These are phyloP conservation scores for Rallus limicola DNA, from an alignment of 2,113 vertebrate genomes.

Conservation along the genomic window DNA sequence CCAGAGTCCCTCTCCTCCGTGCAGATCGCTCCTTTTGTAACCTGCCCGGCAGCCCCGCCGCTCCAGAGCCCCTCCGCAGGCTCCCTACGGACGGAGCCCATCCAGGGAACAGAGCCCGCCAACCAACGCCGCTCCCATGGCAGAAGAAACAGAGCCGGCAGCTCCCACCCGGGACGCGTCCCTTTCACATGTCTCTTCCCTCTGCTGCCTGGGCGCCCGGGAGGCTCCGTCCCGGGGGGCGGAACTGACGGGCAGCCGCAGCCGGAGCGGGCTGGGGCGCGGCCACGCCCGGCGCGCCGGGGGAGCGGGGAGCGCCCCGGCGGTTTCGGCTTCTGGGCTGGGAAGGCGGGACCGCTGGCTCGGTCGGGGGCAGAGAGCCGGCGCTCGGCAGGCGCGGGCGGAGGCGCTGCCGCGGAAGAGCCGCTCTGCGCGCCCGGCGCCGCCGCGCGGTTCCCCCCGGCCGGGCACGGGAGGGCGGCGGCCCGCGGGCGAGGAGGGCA, in stretches of 20 bases:
- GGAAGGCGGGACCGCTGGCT: no score
- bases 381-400: no score
- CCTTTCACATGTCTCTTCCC: not conserved
- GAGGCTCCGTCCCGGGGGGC: not conserved
- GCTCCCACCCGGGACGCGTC: not conserved
- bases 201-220: not conserved
- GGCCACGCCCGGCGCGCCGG: constrained; percentile 45
- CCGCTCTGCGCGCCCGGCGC: not conserved
- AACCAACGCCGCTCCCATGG: not conserved
- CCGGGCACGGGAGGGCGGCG: not conserved
- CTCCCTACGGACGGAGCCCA: not conserved
- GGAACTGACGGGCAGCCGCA: constrained; percentile 67
- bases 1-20: not conserved
- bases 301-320: not conserved
- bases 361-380: not conserved
- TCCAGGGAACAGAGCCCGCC: not conserved
- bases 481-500: not conserved
- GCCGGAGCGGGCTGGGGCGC: constrained; percentile 26
- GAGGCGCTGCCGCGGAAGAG: not conserved
- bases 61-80: not conserved
- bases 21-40: not conserved
- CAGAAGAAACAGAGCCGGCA: not conserved
- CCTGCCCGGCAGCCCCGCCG: not conserved
- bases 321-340: not conserved
- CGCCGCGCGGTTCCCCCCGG: not conserved